Evolutionary conservation across 2,888 invertebrate genomes (phyloP).

Genomic region (Aradus depressus): DNA sequence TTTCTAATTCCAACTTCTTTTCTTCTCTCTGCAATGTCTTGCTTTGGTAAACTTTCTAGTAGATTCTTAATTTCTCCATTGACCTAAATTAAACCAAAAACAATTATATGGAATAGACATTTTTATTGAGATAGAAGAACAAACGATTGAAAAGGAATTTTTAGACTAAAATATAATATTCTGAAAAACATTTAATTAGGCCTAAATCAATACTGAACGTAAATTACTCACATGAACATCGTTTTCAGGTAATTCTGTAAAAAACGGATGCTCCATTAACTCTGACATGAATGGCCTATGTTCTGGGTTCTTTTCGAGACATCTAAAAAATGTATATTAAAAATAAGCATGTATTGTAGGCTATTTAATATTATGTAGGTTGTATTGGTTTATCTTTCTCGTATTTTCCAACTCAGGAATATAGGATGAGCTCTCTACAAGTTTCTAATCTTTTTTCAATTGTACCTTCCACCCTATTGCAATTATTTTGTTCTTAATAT

Average conservation of each 20-base stretch:
- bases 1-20: conserved; percentile 38
- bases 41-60: conserved; percentile 39
- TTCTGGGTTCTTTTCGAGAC: conserved; percentile 75
- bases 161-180: not conserved
- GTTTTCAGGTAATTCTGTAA: conserved; percentile 64
- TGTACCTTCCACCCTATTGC: too few relatives aligned
- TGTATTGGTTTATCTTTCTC: too few relatives aligned
- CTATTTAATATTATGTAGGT: too few relatives aligned
- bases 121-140: not conserved
- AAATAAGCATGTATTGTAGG: too few relatives aligned
- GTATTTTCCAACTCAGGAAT: too few relatives aligned
- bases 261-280: conserved; percentile 73
- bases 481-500: too few relatives aligned
- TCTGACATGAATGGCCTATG: conserved; percentile 73
- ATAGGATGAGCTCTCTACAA: too few relatives aligned
- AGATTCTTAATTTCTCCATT: conserved; percentile 58
- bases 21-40: conserved; percentile 36
- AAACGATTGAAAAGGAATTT: not conserved
- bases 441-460: too few relatives aligned
- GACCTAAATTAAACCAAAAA: conserved; percentile 42
- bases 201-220: not conserved
- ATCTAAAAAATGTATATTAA: conserved; percentile 43
- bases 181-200: not conserved
- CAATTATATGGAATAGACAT: conserved; percentile 3
- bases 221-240: conserved; percentile 54